Percentiles rank a stretch among this genome's conserved stretches.
Conservation (phyloP, 92 coral and sea anemone genomes). For the Siderastrea radians region DNA sequence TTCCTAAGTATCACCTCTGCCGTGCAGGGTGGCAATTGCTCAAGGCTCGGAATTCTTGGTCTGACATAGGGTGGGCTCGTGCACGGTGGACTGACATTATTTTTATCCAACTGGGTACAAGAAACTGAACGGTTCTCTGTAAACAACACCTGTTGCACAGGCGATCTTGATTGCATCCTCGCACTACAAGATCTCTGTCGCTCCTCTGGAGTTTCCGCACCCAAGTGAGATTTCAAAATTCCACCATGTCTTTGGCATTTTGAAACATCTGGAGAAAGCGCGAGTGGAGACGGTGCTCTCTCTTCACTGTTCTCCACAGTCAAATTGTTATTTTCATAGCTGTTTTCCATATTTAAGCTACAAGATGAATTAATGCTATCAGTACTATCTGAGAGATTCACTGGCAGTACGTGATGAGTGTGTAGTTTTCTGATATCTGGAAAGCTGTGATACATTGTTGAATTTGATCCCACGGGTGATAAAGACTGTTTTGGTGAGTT, state of each 20-base stretch:
- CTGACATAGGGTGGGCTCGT: constrained; percentile 76
- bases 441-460: constrained; percentile 33
- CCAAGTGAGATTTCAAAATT: background rate
- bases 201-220: background rate
- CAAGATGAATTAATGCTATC: constrained; percentile 32
- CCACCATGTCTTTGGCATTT: constrained; percentile 2
- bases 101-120: constrained; percentile 36
- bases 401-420: background rate
- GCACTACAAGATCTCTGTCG: constrained; percentile 23
- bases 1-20: constrained; percentile 69
- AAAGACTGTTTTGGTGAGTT: background rate
- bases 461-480: background rate
- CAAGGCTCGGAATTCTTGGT: constrained; percentile 77
- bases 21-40: constrained; percentile 70
- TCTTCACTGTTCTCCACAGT: background rate
- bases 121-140: constrained; percentile 44
- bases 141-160: constrained; percentile 11
- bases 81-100: background rate
- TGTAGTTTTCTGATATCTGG: constrained; percentile 48
- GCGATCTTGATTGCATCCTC: constrained; percentile 21
- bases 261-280: constrained; percentile 15
- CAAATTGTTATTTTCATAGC: constrained; percentile 8
- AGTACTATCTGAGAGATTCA: constrained; percentile 21
- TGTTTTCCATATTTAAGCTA: constrained; percentile 26
- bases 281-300: constrained; percentile 9